Evolutionary conservation across 2,888 invertebrate species (phyloP).

Genomic region (Byasa hedistus): DNA sequence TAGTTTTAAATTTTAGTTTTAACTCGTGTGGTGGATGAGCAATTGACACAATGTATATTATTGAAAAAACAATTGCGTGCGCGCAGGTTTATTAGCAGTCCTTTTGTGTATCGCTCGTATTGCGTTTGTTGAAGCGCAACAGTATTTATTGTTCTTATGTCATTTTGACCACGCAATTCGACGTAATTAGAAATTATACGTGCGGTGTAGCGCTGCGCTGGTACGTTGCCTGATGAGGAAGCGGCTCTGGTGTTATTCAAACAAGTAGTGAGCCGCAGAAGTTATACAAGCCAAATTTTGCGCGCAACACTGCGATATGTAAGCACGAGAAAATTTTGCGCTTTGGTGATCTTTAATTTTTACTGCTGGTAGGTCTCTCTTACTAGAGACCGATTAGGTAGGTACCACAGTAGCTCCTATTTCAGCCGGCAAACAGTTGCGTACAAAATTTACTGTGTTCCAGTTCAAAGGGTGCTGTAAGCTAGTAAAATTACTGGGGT

Average conservation of each 20-base stretch:
- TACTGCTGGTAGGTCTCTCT: too few species aligned
- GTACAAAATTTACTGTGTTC: too few species aligned
- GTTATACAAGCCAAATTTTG: slow-evolving; percentile 26
- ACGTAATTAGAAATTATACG: slow-evolving; percentile 74
- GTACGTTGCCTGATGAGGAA: slow-evolving; percentile 41
- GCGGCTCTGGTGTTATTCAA: slow-evolving; percentile 52
- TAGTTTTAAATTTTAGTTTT: too few species aligned
- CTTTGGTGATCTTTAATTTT: too few species aligned
- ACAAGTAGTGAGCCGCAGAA: slow-evolving; percentile 51
- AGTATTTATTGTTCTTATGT: slow-evolving; percentile 66
- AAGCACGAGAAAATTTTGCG: too few species aligned
- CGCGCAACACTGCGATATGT: background rate
- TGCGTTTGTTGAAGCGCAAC: slow-evolving; percentile 51
- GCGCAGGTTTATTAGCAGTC: slow-evolving; percentile 50
- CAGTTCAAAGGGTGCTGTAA: too few species aligned
- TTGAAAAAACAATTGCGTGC: slow-evolving; percentile 44
- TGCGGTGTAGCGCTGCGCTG: slow-evolving; percentile 47
- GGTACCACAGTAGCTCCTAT: too few species aligned
- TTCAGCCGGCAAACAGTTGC: too few species aligned
- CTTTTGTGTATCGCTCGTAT: slow-evolving; percentile 41
- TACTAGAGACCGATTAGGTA: too few species aligned
- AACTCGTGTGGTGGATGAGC: too few species aligned
- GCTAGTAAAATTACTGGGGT: too few species aligned
- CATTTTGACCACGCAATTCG: slow-evolving; percentile 72
- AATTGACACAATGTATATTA: slow-evolving; percentile 17